Base-by-base conservation (phyloP, 2,797 vertebrate species). In the Hoplostethus mediterraneus region DNA sequence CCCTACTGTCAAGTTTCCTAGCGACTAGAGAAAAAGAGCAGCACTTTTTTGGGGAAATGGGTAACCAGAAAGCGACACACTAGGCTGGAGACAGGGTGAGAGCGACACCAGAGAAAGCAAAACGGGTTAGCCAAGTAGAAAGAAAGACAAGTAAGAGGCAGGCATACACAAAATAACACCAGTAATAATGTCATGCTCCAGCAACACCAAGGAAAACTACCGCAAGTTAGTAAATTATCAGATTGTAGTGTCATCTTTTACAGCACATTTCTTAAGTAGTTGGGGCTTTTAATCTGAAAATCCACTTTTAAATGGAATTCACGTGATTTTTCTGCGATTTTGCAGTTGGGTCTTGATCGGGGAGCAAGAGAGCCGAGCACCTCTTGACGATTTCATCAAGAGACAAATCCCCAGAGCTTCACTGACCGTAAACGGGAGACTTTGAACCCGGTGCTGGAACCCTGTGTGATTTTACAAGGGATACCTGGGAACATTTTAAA, bases 121-220 rank as follows among this genome's bases (percentile, higher is more conserved):
- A 89, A 82, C 86, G 80, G 74, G 82, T 92, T 91, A 92, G 88
- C 79, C 83, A 65, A 85, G 73, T 67, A 78, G 63, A 87, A 80
- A 87, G 40, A 81, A 60, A 86, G 65, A 69, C 40, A 67, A 21
- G 21, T 14, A 63, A 75, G 62, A 80, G 36, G 63, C 80, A 81
- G 38, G 49, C 55, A 86, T 63, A 86, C 33, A 82, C 42, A 79
- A 85, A 67, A 74, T 45, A 64, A 58, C 10, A 84, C 14, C 63
- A 64, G n/a, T 53, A 53, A 13, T 28, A 30, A 28, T 30, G 14
- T 3, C 11, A 28, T 51, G 30, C 30, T 30, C 12, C 11, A 70
- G 6, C 67, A 33, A 67, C 33, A 49, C 21, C 21, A 21, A 44
- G 63, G 17, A 44, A 13, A 55, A 55, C 13, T 53, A 33, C 14